phyloP scores from a whole-genome alignment of 2,888 invertebrate genomes.

The Dioctria rufipes region DNA sequence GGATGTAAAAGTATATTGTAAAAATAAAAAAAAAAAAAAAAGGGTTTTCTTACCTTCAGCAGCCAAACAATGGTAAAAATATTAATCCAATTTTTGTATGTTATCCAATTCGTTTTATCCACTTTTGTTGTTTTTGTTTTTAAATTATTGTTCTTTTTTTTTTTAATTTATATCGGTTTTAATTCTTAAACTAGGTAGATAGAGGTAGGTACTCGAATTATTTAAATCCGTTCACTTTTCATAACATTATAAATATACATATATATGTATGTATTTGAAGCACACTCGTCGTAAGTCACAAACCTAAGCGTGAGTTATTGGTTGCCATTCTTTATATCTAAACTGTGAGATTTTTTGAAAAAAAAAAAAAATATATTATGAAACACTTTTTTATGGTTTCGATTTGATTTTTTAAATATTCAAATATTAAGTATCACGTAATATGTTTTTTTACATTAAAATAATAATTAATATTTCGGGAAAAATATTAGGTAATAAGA shows the following conservation, averaged over 20 bases:
- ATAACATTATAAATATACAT: slow-evolving; percentile 3
- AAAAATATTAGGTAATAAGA: too few relatives aligned
- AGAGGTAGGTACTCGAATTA: too few relatives aligned
- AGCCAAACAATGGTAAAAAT: slow-evolving; percentile 21
- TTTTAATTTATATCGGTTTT: too few relatives aligned
- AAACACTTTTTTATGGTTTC: slow-evolving; percentile 22
- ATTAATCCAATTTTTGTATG: slow-evolving; percentile 29
- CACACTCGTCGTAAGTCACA: slow-evolving; percentile 16
- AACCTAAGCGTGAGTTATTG: slow-evolving; percentile 31
- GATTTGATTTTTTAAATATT: slow-evolving; percentile 38
- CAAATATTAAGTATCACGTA: not conserved
- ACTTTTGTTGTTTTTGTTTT: not conserved
- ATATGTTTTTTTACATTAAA: too few relatives aligned
- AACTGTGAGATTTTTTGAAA: slow-evolving; percentile 11
- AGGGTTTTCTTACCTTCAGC: slow-evolving; percentile 9
- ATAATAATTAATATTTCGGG: too few relatives aligned
- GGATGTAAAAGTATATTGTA: too few relatives aligned
- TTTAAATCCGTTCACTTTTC: slow-evolving; percentile 38
- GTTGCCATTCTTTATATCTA: slow-evolving; percentile 27
- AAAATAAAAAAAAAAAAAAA: too few relatives aligned
- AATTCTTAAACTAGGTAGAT: too few relatives aligned
- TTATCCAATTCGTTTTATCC: slow-evolving; percentile 32
- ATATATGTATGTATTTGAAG: not conserved
- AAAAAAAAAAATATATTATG: not conserved
- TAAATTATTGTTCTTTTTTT: not conserved